phyloP scores from a whole-genome alignment of 2,888 invertebrate species.

The Drosophila antonietae region DNA sequence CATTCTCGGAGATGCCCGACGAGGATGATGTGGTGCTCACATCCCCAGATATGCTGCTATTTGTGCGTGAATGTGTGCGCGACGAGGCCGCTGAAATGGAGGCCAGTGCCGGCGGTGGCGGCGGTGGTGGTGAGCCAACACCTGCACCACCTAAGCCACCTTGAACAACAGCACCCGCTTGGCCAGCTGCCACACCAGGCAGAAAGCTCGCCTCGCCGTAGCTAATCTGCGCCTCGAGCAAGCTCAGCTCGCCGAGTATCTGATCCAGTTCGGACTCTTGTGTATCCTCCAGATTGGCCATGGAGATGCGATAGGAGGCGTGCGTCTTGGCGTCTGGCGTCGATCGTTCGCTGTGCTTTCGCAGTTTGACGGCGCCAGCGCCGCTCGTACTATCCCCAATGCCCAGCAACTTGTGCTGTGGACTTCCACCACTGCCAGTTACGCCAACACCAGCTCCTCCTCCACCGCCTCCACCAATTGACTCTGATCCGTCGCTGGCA shows the following conservation, averaged over 20 bases:
- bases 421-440: conserved; percentile 35
- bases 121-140: background rate
- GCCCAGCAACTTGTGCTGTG: conserved; percentile 54
- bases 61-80: conserved; percentile 83
- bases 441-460: conserved; percentile 1
- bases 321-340: conserved; percentile 70
- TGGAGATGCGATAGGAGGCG: conserved; percentile 91
- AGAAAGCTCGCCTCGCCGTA: conserved; percentile 74
- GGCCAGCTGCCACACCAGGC: conserved; percentile 36
- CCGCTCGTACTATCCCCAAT: conserved; percentile 48
- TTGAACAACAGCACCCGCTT: conserved; percentile 3
- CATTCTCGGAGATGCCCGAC: conserved; percentile 84
- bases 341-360: conserved; percentile 75
- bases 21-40: conserved; percentile 81
- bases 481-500: conserved; percentile 62
- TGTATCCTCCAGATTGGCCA: conserved; percentile 98
- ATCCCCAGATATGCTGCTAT: conserved; percentile 84
- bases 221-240: conserved; percentile 89
- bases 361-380: conserved; percentile 78
- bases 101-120: conserved; percentile 40
- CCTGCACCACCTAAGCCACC: conserved; percentile 3
- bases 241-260: conserved; percentile 97
- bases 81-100: conserved; percentile 72
- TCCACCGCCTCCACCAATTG: conserved; percentile 24
- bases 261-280: conserved; percentile 98